A percentile compares a stretch with the other conserved stretches of the same genome.
Evolutionary conservation across 2,797 vertebrate genomes (phyloP).

Genomic region (Lates japonicus): DNA sequence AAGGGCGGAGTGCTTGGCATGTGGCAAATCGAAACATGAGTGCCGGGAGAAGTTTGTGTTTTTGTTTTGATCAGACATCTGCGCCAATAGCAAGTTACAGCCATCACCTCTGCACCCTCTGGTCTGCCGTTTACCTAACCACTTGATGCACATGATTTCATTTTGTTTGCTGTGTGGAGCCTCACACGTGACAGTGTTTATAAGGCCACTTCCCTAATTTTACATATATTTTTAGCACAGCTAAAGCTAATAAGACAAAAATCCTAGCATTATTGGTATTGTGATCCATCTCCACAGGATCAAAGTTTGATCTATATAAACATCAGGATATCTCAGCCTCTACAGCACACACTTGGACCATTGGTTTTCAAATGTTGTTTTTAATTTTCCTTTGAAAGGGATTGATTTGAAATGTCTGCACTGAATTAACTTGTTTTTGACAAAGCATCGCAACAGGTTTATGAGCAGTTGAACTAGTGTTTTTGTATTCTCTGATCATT

Average conservation of each 20-base stretch:
- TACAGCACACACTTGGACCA: no score
- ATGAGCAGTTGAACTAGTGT: background rate
- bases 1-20: slow-evolving; percentile 71
- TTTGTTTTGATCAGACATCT: slow-evolving; percentile 70
- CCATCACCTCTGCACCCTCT: slow-evolving; percentile 44
- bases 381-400: no score
- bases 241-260: background rate
- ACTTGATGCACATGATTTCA: slow-evolving; percentile 33
- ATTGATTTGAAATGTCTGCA: background rate
- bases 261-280: background rate
- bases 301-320: background rate
- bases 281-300: background rate
- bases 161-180: background rate
- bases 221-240: background rate
- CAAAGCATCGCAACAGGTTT: background rate
- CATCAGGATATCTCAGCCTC: background rate
- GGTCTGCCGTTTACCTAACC: slow-evolving; percentile 45
- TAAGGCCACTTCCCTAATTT: background rate
- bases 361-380: no score
- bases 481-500: background rate
- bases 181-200: background rate
- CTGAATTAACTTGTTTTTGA: background rate
- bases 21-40: slow-evolving; percentile 69
- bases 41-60: slow-evolving; percentile 62
- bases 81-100: slow-evolving; percentile 47